phyloP scores from a whole-genome alignment of 2,113 vertebrate genomes.

The Myodes glareolus region DNA sequence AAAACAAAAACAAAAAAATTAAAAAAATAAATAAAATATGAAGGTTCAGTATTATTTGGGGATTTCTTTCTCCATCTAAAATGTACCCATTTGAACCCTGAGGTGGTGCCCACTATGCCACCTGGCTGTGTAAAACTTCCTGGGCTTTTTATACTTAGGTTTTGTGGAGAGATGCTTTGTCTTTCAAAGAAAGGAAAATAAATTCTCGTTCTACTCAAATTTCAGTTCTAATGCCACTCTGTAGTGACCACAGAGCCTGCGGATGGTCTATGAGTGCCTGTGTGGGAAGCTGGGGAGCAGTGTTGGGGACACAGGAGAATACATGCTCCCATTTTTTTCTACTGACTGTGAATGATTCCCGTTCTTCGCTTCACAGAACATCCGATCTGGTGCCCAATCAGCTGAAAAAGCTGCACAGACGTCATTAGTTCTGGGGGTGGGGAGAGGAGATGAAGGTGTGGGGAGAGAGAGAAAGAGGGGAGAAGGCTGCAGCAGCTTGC shows the following conservation, averaged over 20 bases:
- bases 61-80: neutral
- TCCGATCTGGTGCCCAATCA: conserved; percentile 91
- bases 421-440: conserved; percentile 81
- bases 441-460: neutral
- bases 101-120: neutral
- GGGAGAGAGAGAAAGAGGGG: neutral
- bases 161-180: neutral
- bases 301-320: conserved; percentile 76
- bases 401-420: conserved; percentile 85
- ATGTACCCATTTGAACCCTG: neutral
- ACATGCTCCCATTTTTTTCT: conserved; percentile 75
- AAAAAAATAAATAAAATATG: neutral
- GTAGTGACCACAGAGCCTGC: neutral
- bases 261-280: conserved; percentile 51
- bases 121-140: neutral
- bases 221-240: neutral
- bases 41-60: neutral
- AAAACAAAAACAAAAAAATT: too few species aligned
- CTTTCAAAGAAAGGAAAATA: neutral
- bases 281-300: conserved; percentile 36
- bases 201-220: neutral
- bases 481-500: conserved; percentile 79
- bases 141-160: neutral
- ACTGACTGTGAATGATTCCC: conserved; percentile 82
- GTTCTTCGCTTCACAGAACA: conserved; percentile 90